phyloP scores from a whole-genome alignment of 2,797 vertebrate genomes.

The Acipenser transmontanus region DNA sequence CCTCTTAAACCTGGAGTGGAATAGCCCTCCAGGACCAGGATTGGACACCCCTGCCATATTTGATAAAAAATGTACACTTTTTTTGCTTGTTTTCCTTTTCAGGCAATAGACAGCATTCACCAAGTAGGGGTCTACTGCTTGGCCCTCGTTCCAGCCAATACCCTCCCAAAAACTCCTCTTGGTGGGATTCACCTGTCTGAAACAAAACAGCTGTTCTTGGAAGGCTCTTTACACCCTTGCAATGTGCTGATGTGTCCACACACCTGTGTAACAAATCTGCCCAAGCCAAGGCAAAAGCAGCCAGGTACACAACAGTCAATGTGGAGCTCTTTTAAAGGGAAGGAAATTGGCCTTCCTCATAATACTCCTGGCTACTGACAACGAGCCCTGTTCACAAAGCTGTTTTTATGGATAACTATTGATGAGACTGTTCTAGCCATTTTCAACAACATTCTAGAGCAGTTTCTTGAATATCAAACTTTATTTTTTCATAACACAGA shows the following conservation, averaged over 20 bases:
- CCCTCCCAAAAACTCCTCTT: constrained; percentile 85
- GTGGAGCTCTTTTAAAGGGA: too few species aligned
- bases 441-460: too few species aligned
- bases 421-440: too few species aligned
- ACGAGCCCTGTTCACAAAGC: too few species aligned
- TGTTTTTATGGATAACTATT: too few species aligned
- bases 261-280: constrained; percentile 91
- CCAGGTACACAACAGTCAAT: constrained; percentile 61
- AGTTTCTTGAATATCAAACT: too few species aligned
- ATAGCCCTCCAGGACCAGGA: too few species aligned
- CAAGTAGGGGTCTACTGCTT: constrained; percentile 94
- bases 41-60: not conserved
- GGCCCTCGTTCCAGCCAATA: constrained; percentile 88
- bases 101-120: constrained; percentile 96
- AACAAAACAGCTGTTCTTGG: constrained; percentile 90
- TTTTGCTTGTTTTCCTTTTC: constrained; percentile 25
- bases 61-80: not conserved
- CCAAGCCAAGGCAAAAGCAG: constrained; percentile 91
- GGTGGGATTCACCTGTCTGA: constrained; percentile 92
- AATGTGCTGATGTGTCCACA: constrained; percentile 95
- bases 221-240: constrained; percentile 87
- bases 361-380: too few species aligned
- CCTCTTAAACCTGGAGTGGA: not conserved
- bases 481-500: too few species aligned
- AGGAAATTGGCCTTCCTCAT: too few species aligned